Percentiles rank a stretch among this genome's conserved stretches.
These are phyloP conservation scores for Invenusta paracnida DNA, from an alignment of 2,888 invertebrate genomes.

Conservation along the genomic window DNA sequence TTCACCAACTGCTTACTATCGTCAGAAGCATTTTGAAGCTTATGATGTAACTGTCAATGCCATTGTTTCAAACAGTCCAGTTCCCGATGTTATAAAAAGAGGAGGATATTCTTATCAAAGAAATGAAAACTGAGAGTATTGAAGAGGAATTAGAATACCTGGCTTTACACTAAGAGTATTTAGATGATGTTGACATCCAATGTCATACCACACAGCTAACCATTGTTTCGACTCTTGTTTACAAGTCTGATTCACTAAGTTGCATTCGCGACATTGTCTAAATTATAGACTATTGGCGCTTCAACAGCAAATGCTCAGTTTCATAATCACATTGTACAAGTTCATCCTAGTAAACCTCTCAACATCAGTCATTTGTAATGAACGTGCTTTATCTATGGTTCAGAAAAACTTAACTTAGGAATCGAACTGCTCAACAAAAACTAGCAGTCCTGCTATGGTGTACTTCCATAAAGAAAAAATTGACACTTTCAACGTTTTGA, in stretches of 20 bases:
- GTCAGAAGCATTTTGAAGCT: not conserved
- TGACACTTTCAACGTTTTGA: no score
- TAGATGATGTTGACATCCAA: slow-evolving; percentile 1
- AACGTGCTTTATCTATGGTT: not conserved
- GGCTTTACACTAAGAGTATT: not conserved
- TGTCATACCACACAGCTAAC: not conserved
- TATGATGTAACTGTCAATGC: not conserved
- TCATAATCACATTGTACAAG: not conserved
- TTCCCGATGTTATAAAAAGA: not conserved
- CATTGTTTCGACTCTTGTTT: not conserved
- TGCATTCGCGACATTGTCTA: not conserved
- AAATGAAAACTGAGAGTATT: not conserved
- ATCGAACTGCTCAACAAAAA: not conserved
- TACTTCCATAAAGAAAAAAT: not conserved
- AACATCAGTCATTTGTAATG: not conserved
- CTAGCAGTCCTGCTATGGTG: not conserved
- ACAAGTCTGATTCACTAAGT: not conserved
- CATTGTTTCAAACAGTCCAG: not conserved
- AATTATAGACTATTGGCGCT: not conserved
- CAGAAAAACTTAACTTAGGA: not conserved
- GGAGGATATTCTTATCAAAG: not conserved
- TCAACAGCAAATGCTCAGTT: not conserved
- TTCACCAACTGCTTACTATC: not conserved
- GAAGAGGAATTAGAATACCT: not conserved
- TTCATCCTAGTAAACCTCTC: not conserved